Evolutionary conservation across 2,888 invertebrate genomes (phyloP).

Genomic region (Mythimna impura): DNA sequence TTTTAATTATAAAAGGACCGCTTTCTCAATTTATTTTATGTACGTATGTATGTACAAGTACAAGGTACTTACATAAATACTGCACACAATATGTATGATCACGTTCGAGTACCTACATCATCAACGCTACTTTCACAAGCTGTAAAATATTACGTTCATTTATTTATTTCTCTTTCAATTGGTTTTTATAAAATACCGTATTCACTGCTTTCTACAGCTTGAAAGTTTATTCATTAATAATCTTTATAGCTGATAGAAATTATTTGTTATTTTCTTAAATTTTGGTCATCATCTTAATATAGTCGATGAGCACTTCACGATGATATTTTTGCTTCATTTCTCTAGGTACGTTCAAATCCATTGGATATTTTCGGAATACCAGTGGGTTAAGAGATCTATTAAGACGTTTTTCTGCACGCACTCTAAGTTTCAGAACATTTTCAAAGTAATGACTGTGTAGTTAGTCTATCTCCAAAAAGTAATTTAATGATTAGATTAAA

Average conservation of each 20-base stretch:
- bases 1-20: conserved; percentile 13
- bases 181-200: conserved; percentile 7
- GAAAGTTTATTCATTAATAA: background rate
- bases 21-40: conserved; percentile 38
- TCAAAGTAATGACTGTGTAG: conserved; percentile 23
- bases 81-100: conserved; percentile 32
- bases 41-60: background rate
- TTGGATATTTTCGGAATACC: conserved; percentile 5
- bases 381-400: conserved; percentile 17
- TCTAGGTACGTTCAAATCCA: background rate
- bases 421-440: background rate
- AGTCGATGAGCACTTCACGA: background rate
- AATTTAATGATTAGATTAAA: conserved; percentile 5
- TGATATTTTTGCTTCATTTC: background rate
- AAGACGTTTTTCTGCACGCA: conserved; percentile 12
- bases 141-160: conserved; percentile 37
- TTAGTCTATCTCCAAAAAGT: conserved; percentile 9
- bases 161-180: conserved; percentile 21
- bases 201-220: conserved; percentile 15
- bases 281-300: background rate
- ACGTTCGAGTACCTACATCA: conserved; percentile 29
- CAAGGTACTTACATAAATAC: background rate
- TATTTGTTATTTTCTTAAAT: background rate
- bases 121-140: conserved; percentile 42
- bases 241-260: background rate